Percentiles rank a stretch among this genome's conserved stretches.
phyloP scores from a whole-genome alignment of 2,113 vertebrate species.

The Tetraodon nigroviridis region DNA sequence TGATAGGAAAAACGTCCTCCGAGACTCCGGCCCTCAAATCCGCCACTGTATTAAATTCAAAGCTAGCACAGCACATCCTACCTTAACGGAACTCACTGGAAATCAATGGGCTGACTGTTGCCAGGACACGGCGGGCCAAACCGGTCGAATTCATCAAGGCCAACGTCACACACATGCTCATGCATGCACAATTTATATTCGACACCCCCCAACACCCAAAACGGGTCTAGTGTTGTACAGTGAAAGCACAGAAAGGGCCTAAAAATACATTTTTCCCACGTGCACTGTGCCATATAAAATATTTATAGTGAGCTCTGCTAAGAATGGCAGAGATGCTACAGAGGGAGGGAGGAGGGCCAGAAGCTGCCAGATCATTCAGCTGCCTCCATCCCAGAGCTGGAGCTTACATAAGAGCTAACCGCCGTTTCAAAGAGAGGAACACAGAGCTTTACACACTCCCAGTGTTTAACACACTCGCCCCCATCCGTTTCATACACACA shows the following conservation, averaged over 20 bases:
- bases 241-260: slow-evolving; percentile 55
- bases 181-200: slow-evolving; percentile 3
- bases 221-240: slow-evolving; percentile 21
- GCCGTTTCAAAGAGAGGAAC: slow-evolving; percentile 31
- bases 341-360: slow-evolving; percentile 12
- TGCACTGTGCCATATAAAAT: slow-evolving; percentile 79
- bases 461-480: slow-evolving; percentile 23
- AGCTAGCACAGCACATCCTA: neutral
- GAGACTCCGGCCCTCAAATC: slow-evolving; percentile 3
- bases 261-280: slow-evolving; percentile 77
- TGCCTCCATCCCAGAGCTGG: slow-evolving; percentile 34
- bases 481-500: slow-evolving; percentile 5
- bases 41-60: slow-evolving; percentile 17
- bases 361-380: slow-evolving; percentile 38
- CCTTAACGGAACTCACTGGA: slow-evolving; percentile 28
- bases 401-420: slow-evolving; percentile 59
- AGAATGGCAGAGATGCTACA: slow-evolving; percentile 56
- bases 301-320: slow-evolving; percentile 75
- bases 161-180: slow-evolving; percentile 11
- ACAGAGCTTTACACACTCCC: slow-evolving; percentile 18
- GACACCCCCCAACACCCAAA: neutral
- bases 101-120: slow-evolving; percentile 36
- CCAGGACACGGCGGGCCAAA: slow-evolving; percentile 22
- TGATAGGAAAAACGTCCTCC: slow-evolving; percentile 6
- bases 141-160: slow-evolving; percentile 24